phyloP scores from a whole-genome alignment of 2,888 invertebrate genomes.

The Abrostola tripartita region DNA sequence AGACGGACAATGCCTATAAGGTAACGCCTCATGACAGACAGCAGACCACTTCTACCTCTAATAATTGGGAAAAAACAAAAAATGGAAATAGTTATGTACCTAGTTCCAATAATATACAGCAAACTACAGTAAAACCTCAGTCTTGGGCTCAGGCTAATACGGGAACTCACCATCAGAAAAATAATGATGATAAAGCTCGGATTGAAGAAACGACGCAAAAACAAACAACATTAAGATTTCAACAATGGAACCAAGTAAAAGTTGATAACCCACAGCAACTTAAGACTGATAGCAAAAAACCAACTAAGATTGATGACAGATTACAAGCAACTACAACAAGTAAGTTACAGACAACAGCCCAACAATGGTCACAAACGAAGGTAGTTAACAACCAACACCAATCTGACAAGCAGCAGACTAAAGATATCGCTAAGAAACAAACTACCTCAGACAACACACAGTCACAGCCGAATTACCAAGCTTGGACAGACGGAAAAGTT shows the following conservation, averaged over 20 bases:
- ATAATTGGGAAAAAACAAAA: conserved; percentile 17
- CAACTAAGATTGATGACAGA: background rate
- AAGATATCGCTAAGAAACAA: background rate
- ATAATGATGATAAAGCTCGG: background rate
- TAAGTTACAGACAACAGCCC: background rate
- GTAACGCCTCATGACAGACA: background rate
- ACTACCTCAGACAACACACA: background rate
- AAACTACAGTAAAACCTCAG: conserved; percentile 19
- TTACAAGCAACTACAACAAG: too few species aligned
- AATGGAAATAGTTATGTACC: background rate
- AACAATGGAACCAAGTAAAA: conserved; percentile 22
- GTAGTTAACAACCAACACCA: conserved; percentile 5
- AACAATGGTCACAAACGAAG: conserved; percentile 20
- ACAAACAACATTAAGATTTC: conserved; percentile 18
- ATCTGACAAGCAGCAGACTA: background rate
- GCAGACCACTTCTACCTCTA: conserved; percentile 6
- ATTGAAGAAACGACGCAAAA: conserved; percentile 3
- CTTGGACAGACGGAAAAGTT: conserved; percentile 5
- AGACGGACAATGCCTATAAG: background rate
- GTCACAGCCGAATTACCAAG: conserved; percentile 3
- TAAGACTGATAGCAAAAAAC: background rate
- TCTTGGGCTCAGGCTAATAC: conserved; percentile 19
- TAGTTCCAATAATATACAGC: conserved; percentile 3
- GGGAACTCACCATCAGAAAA: background rate
- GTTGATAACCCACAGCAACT: conserved; percentile 1